These are phyloP conservation scores for Leptocoma aspasia DNA, from an alignment of 2,113 vertebrate species.

Conservation along the genomic window DNA sequence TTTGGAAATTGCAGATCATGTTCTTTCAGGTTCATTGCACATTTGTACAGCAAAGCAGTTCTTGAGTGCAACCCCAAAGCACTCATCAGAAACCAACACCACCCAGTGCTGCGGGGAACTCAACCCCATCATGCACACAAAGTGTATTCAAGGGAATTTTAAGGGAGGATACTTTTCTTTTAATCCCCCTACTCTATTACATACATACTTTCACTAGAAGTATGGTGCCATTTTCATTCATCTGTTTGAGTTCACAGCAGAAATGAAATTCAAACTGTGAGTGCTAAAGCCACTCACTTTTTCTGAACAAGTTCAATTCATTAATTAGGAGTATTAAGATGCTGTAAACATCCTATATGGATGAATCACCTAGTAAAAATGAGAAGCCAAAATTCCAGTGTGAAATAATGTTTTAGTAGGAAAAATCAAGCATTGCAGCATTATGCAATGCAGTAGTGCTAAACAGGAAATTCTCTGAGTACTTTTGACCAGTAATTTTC, in stretches of 20 bases:
- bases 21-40: not conserved
- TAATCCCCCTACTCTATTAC: not conserved
- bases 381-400: not conserved
- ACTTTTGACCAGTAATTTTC: not conserved
- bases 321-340: not conserved
- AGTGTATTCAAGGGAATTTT: not conserved
- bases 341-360: not conserved
- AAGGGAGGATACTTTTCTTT: not conserved
- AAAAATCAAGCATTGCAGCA: not conserved
- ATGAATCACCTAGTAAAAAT: not conserved
- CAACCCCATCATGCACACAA: not conserved
- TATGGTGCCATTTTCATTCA: not conserved
- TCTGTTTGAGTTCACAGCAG: not conserved
- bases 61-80: not conserved
- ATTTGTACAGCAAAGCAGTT: accelerated
- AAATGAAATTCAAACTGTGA: not conserved
- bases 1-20: not conserved
- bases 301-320: not conserved
- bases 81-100: not conserved
- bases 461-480: not conserved
- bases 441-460: accelerated
- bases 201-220: not conserved
- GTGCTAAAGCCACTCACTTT: not conserved
- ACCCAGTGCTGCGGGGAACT: accelerated
- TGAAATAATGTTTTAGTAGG: not conserved